These are phyloP conservation scores for Megastigmus dorsalis DNA, from an alignment of 2,888 invertebrate genomes.

Conservation along the genomic window DNA sequence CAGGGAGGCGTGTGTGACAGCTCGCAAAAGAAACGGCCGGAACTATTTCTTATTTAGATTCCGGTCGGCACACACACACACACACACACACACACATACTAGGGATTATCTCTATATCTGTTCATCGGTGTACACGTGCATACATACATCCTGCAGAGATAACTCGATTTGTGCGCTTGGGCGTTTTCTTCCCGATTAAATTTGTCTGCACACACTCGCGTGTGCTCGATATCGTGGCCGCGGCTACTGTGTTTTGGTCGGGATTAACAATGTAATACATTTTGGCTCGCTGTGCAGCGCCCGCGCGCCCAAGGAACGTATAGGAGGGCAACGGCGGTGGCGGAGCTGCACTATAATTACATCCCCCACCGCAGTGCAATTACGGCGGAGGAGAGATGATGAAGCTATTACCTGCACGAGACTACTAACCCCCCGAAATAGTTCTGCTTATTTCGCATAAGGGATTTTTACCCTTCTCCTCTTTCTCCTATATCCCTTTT, in stretches of 20 bases:
- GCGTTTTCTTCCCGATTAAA: slow-evolving; percentile 37
- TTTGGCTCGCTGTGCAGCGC: slow-evolving; percentile 15
- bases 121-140: no score
- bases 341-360: slow-evolving; percentile 42
- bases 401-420: slow-evolving; percentile 52
- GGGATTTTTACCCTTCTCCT: neutral
- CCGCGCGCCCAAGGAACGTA: no score
- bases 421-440: slow-evolving; percentile 21
- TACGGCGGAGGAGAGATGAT: slow-evolving; percentile 40
- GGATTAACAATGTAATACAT: slow-evolving; percentile 46
- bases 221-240: slow-evolving; percentile 30
- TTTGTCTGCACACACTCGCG: slow-evolving; percentile 15
- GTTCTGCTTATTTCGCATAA: slow-evolving; percentile 42
- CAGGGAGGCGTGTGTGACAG: no score
- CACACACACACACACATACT: no score
- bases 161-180: slow-evolving; percentile 1
- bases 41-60: neutral
- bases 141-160: neutral
- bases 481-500: neutral
- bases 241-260: slow-evolving; percentile 36
- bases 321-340: no score
- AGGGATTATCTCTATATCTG: neutral
- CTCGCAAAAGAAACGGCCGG: neutral
- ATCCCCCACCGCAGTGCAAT: slow-evolving; percentile 36
- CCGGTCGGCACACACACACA: no score